Conservation (phyloP, 2,888 invertebrate genomes). For the Lasiommata megera region DNA sequence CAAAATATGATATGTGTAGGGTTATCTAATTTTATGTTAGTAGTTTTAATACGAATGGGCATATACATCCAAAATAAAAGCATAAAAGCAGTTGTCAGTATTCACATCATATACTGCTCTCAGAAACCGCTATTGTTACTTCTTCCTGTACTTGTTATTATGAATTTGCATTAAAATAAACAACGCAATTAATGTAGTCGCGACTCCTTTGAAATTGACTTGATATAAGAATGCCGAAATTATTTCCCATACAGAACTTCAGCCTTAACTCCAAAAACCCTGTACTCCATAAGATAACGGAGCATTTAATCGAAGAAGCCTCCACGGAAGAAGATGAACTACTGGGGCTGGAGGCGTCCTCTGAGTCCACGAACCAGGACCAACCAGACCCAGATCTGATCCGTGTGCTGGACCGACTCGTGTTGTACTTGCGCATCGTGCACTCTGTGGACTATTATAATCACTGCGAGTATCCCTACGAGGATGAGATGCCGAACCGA, state of each 20-base stretch:
- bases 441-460: constrained; percentile 99
- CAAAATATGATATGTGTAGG: too few relatives aligned
- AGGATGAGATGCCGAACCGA: constrained; percentile 99
- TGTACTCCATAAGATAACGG: constrained; percentile 97
- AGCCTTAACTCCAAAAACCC: constrained; percentile 94
- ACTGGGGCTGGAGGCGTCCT: constrained; percentile 83
- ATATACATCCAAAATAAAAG: too few relatives aligned
- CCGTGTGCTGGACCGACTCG: constrained; percentile 88
- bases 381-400: constrained; percentile 71
- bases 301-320: constrained; percentile 98
- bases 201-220: too few relatives aligned
- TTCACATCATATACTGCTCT: too few relatives aligned
- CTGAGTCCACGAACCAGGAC: constrained; percentile 51
- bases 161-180: too few relatives aligned
- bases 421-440: constrained; percentile 96
- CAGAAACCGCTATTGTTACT: too few relatives aligned
- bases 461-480: constrained; percentile 99
- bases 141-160: too few relatives aligned
- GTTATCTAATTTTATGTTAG: too few relatives aligned
- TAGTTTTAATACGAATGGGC: too few relatives aligned
- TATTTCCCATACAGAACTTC: constrained; percentile 52
- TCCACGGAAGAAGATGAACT: constrained; percentile 98
- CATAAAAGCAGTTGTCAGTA: too few relatives aligned
- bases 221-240: too few relatives aligned
- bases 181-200: too few relatives aligned